These are phyloP conservation scores for Dendrolimus houi DNA, from an alignment of 2,888 invertebrate genomes.

Conservation along the genomic window DNA sequence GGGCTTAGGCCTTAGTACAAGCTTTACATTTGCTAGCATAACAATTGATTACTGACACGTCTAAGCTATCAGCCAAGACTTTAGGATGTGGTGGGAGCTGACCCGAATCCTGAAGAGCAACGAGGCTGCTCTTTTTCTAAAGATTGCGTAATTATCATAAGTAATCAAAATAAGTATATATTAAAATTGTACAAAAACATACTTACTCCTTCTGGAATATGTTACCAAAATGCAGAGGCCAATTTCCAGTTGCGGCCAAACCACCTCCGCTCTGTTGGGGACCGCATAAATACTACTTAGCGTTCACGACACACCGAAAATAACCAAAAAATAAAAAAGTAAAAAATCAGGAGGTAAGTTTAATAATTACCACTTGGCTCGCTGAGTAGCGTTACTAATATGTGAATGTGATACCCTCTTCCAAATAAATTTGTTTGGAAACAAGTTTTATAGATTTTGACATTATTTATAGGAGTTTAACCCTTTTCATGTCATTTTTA, in stretches of 20 bases:
- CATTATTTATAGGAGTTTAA: constrained; percentile 45
- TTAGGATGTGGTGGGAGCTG: no score
- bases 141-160: no score
- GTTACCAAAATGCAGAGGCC: constrained; percentile 14
- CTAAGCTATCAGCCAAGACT: no score
- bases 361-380: constrained; percentile 62
- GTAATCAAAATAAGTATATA: no score
- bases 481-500: not conserved
- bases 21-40: no score
- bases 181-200: no score
- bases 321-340: constrained; percentile 30
- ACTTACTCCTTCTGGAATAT: not conserved
- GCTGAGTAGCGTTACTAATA: constrained; percentile 70
- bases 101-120: no score
- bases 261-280: constrained; percentile 57
- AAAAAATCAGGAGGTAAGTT: constrained; percentile 36
- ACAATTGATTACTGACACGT: no score
- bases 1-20: no score
- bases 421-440: constrained; percentile 68
- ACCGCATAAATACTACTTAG: constrained; percentile 74
- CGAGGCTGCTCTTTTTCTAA: no score
- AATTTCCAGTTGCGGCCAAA: constrained; percentile 39
- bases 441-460: constrained; percentile 62
- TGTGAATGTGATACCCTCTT: constrained; percentile 59
- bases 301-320: constrained; percentile 55